phyloP scores from a whole-genome alignment of 2,888 invertebrate genomes.

The Eupithecia vulgata region DNA sequence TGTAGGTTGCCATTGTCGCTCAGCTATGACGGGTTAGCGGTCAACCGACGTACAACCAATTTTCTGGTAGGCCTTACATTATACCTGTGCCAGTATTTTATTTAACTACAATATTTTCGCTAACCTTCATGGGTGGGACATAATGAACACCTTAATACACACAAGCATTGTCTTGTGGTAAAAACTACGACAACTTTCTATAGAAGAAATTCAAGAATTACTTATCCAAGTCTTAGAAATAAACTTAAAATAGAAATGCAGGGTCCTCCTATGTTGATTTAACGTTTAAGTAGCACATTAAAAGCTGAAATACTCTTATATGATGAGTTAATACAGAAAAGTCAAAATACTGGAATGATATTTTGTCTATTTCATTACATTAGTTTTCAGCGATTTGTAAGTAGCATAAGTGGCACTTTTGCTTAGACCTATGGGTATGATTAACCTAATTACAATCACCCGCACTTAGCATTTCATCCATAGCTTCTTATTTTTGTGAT shows the following conservation, averaged over 20 bases:
- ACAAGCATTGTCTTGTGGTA: constrained; percentile 3
- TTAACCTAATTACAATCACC: not conserved
- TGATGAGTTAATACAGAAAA: constrained; percentile 13
- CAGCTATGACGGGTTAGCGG: not conserved
- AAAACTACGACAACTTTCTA: not conserved
- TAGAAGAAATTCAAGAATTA: not conserved
- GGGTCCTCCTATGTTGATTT: constrained; percentile 5
- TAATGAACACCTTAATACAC: constrained; percentile 29
- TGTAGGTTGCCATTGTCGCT: not conserved
- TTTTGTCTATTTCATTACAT: constrained; percentile 22
- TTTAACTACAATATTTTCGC: constrained; percentile 34
- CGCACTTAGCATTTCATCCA: not conserved
- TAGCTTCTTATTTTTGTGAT: not conserved
- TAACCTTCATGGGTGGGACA: constrained; percentile 51
- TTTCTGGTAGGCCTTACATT: not conserved
- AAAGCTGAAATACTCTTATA: constrained; percentile 18
- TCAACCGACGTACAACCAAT: not conserved
- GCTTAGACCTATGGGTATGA: constrained; percentile 28
- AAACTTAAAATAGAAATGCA: constrained; percentile 23
- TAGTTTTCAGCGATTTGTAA: constrained; percentile 27
- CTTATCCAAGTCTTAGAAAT: not conserved
- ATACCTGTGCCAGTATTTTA: not conserved
- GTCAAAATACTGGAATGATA: constrained; percentile 36
- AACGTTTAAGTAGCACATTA: constrained; percentile 13
- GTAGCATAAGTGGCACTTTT: constrained; percentile 35